These are phyloP conservation scores for Drepana falcataria DNA, from an alignment of 2,888 invertebrate genomes.

Conservation along the genomic window DNA sequence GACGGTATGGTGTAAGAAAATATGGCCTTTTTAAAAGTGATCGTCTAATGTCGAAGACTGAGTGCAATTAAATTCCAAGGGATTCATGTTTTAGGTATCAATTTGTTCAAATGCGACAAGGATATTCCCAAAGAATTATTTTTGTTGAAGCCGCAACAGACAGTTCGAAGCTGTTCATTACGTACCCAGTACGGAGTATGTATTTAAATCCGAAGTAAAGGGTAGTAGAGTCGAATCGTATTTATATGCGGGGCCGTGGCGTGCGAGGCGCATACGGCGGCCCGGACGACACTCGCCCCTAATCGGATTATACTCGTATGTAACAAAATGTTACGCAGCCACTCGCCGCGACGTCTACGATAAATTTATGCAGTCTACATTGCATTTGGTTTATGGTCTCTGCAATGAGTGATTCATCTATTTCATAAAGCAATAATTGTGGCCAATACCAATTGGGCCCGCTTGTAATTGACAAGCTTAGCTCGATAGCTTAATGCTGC, in stretches of 20 bases:
- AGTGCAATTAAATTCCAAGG: too few species aligned
- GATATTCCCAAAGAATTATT: too few species aligned
- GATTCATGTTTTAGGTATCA: not conserved
- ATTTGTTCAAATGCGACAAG: too few species aligned
- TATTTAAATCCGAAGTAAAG: conserved; percentile 44
- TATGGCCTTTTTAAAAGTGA: too few species aligned
- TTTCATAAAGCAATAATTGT: too few species aligned
- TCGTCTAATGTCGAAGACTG: too few species aligned
- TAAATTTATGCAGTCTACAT: conserved; percentile 39
- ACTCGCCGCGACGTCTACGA: conserved; percentile 30
- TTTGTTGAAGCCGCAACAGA: not conserved
- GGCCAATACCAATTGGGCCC: too few species aligned
- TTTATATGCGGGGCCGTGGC: conserved; percentile 49
- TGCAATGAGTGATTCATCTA: not conserved
- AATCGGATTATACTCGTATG: conserved; percentile 62
- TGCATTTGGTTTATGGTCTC: conserved; percentile 20
- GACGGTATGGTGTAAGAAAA: not conserved
- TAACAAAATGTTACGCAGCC: conserved; percentile 69
- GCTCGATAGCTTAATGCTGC: too few species aligned
- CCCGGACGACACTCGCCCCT: conserved; percentile 54
- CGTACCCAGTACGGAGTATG: conserved; percentile 19
- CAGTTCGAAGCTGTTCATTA: conserved; percentile 2
- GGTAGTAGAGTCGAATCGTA: conserved; percentile 32
- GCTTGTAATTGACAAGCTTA: too few species aligned
- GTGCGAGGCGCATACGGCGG: conserved; percentile 51